Evolutionary conservation across 2,888 invertebrate species (phyloP).

Genomic region (Apodemia hepburni): DNA sequence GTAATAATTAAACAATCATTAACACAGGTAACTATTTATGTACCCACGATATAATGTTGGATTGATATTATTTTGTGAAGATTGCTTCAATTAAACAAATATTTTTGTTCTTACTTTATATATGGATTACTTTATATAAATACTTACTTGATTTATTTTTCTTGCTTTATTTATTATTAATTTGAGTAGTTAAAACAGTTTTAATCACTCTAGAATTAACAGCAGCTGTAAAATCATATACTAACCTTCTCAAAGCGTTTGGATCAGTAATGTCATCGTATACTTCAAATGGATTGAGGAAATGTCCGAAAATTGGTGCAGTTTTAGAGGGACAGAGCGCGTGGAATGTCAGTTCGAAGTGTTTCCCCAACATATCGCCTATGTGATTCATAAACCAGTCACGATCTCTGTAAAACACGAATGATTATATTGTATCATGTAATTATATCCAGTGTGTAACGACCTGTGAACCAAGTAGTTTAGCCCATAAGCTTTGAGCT

Average conservation of each 20-base stretch:
- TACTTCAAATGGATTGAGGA: constrained; percentile 86
- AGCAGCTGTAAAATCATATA: constrained; percentile 16
- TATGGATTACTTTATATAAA: too few relatives aligned
- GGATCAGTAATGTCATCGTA: constrained; percentile 90
- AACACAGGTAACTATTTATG: background rate
- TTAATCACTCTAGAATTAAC: background rate
- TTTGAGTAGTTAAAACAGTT: too few relatives aligned
- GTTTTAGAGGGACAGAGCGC: constrained; percentile 87
- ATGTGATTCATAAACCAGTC: constrained; percentile 88
- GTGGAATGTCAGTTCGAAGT: constrained; percentile 90
- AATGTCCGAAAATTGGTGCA: constrained; percentile 88
- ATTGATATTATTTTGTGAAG: constrained; percentile 1
- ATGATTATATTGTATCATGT: too few relatives aligned
- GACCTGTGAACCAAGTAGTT: too few relatives aligned
- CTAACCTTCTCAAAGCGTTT: constrained; percentile 63
- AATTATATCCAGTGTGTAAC: too few relatives aligned
- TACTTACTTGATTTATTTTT: too few relatives aligned
- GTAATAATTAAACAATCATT: background rate
- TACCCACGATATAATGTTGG: background rate
- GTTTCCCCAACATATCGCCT: constrained; percentile 86
- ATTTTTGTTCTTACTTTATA: background rate
- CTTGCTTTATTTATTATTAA: too few relatives aligned
- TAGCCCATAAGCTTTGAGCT: too few relatives aligned
- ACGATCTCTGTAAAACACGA: constrained; percentile 79
- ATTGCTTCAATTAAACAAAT: background rate